A percentile compares a stretch with the other conserved stretches of the same genome.
Evolutionary conservation across 2,797 vertebrate species (phyloP).

Genomic region (Varecia variegata): DNA sequence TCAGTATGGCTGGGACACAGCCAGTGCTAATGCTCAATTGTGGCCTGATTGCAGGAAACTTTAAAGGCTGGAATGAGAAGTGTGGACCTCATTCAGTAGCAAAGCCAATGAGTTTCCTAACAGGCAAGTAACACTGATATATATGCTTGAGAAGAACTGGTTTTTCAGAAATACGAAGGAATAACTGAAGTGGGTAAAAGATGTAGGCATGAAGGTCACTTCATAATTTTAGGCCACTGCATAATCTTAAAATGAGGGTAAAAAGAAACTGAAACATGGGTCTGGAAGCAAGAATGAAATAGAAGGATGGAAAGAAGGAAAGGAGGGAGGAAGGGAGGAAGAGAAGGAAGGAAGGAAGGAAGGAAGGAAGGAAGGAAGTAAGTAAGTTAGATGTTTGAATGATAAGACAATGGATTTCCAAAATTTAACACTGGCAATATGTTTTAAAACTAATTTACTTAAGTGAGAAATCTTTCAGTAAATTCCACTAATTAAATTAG

Average conservation of each 20-base stretch:
- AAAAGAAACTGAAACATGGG: neutral
- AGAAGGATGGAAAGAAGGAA: neutral
- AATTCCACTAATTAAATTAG: neutral
- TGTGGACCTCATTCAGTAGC: neutral
- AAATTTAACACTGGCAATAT: neutral
- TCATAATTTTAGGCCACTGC: neutral
- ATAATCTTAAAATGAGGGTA: neutral
- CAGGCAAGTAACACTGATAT: neutral
- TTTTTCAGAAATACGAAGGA: neutral
- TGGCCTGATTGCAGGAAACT: neutral
- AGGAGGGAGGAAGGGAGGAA: neutral
- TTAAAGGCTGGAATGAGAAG: neutral
- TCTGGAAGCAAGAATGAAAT: neutral
- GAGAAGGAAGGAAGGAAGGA: neutral
- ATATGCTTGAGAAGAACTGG: neutral
- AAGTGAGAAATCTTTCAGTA: neutral
- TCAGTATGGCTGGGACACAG: neutral
- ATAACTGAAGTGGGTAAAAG: neutral
- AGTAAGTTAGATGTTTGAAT: neutral
- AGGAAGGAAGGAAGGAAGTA: neutral
- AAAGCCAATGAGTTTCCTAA: neutral
- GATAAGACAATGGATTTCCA: neutral
- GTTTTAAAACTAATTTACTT: neutral
- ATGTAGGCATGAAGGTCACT: neutral
- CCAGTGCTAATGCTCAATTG: neutral